phyloP scores from a whole-genome alignment of 2,888 invertebrate species.

The Clepsis dumicolana region DNA sequence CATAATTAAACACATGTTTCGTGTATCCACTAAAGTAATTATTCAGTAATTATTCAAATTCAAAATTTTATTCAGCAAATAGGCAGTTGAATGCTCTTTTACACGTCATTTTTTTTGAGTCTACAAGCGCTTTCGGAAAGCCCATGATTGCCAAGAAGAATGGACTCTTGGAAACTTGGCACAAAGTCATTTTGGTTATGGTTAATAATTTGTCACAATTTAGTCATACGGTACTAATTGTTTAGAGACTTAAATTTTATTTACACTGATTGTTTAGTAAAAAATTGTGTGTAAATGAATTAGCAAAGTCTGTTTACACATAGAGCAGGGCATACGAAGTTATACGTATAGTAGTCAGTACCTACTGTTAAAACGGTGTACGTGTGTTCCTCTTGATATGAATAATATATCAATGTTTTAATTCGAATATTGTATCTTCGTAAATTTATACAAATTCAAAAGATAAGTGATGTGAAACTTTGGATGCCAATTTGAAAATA shows the following conservation, averaged over 20 bases:
- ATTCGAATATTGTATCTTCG: conserved; percentile 20
- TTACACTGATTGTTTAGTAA: conserved; percentile 25
- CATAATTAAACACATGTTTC: too few species aligned
- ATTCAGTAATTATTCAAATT: too few species aligned
- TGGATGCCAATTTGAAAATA: conserved; percentile 37
- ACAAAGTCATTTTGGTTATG: too few species aligned
- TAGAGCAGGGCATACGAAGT: conserved; percentile 16
- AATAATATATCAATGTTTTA: conserved; percentile 15
- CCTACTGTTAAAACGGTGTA: conserved; percentile 42
- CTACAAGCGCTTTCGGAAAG: too few species aligned
- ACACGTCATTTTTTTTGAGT: too few species aligned
- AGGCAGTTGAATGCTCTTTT: too few species aligned
- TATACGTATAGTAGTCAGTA: conserved; percentile 7
- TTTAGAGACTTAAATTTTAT: neutral
- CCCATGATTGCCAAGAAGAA: too few species aligned
- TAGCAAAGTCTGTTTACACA: conserved; percentile 26
- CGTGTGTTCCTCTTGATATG: conserved; percentile 44
- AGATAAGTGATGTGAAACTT: conserved; percentile 25
- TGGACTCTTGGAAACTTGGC: too few species aligned
- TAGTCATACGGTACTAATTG: neutral
- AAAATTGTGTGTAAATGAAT: conserved; percentile 24
- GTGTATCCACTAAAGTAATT: too few species aligned
- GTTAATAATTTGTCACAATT: neutral
- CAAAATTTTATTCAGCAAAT: too few species aligned
- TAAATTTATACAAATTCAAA: conserved; percentile 41